Evolutionary conservation across 2,797 vertebrate species (phyloP).

Genomic region (Ara ararauna): DNA sequence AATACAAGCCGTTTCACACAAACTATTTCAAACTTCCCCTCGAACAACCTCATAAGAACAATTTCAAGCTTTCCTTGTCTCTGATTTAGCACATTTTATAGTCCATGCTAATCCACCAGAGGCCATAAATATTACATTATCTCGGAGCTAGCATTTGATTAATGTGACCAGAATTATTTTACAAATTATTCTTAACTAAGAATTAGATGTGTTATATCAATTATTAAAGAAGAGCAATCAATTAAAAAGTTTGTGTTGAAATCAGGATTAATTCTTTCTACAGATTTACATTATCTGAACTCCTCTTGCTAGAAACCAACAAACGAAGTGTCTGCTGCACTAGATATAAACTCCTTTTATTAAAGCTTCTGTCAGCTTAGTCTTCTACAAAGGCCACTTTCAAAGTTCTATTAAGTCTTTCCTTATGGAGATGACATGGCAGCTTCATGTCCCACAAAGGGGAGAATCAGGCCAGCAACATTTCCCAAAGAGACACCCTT

Average conservation of each 20-base stretch:
- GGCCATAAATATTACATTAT: conserved; percentile 17
- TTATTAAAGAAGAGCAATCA: background rate
- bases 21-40: background rate
- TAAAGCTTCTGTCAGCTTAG: background rate
- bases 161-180: conserved; percentile 17
- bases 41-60: conserved; percentile 4
- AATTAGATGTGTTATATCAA: background rate
- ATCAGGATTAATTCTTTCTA: background rate
- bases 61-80: conserved; percentile 1
- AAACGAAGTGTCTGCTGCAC: background rate
- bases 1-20: background rate
- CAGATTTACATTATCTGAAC: background rate
- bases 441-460: background rate
- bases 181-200: conserved; percentile 23
- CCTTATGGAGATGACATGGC: background rate
- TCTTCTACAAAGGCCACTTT: background rate
- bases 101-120: background rate
- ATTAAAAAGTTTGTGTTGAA: background rate
- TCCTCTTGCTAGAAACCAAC: background rate
- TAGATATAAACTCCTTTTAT: background rate
- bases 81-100: conserved; percentile 1
- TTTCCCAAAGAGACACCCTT: background rate
- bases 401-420: background rate
- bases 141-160: conserved; percentile 3
- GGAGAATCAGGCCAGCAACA: background rate